Conservation (phyloP, 2,797 vertebrate genomes). For the Schizopygopsis pylzovi region DNA sequence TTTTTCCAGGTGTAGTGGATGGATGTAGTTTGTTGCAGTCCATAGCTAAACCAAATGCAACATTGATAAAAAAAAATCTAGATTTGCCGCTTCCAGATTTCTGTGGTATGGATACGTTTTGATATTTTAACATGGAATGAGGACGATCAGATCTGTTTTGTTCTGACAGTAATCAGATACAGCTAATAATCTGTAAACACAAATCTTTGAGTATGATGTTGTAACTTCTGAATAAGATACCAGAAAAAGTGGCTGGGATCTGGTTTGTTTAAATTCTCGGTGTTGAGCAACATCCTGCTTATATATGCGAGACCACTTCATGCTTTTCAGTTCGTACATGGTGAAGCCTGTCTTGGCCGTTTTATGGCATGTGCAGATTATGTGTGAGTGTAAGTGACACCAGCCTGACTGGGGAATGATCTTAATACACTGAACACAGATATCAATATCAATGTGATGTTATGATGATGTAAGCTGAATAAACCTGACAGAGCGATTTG, state of each 20-base stretch:
- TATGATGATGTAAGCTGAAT: not conserved
- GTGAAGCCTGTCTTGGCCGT: not conserved
- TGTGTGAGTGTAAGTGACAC: slow-evolving; percentile 45
- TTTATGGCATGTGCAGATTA: slow-evolving; percentile 8
- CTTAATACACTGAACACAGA: slow-evolving; percentile 30
- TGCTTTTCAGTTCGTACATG: slow-evolving; percentile 5
- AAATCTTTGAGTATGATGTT: slow-evolving; percentile 10
- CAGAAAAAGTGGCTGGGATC: not conserved
- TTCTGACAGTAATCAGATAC: not conserved
- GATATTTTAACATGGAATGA: slow-evolving; percentile 13
- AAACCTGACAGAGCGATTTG: not conserved
- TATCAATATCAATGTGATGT: not conserved
- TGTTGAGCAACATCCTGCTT: slow-evolving; percentile 9
- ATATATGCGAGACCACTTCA: not conserved
- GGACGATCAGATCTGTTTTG: not conserved
- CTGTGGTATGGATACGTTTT: slow-evolving; percentile 16
- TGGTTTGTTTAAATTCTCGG: slow-evolving; percentile 3
- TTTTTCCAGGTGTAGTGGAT: slow-evolving; percentile 39
- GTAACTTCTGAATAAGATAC: not conserved
- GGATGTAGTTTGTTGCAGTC: slow-evolving; percentile 52
- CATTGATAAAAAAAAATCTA: slow-evolving; percentile 5
- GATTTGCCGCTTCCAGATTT: slow-evolving; percentile 7
- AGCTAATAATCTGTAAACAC: slow-evolving; percentile 25
- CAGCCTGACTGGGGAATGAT: slow-evolving; percentile 50
- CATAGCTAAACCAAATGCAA: slow-evolving; percentile 64